Evolutionary conservation across 2,113 vertebrate species (phyloP).

Genomic region (Malurus melanocephalus): DNA sequence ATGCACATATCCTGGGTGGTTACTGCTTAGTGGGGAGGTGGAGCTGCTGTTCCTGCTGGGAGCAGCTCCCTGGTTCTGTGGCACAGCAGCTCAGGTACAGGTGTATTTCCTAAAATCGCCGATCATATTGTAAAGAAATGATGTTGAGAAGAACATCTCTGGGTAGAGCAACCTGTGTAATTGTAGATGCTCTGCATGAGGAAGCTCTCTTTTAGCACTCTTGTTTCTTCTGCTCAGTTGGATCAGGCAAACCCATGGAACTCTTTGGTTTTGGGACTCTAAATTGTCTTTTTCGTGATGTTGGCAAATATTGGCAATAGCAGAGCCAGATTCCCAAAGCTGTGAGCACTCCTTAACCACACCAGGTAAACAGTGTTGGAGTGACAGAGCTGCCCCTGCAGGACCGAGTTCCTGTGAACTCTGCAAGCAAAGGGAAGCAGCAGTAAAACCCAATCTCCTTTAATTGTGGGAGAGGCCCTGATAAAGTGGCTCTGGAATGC

Average conservation of each 20-base stretch:
- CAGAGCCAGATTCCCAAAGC: not conserved
- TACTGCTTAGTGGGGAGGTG: not conserved
- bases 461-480: not conserved
- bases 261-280: not conserved
- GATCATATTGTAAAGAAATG: rapidly evolving
- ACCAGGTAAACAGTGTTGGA: rapidly evolving
- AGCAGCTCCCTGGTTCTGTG: not conserved
- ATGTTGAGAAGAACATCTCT: not conserved
- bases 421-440: not conserved
- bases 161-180: not conserved
- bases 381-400: not conserved
- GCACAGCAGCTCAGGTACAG: not conserved
- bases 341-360: rapidly evolving
- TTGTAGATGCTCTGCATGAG: too few species aligned
- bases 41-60: not conserved
- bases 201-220: not conserved
- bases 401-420: rapidly evolving
- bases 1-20: not conserved
- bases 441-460: not conserved
- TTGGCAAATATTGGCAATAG: rapidly evolving
- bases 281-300: not conserved
- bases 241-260: not conserved
- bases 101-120: not conserved
- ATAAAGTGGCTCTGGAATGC: not conserved
- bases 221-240: not conserved